These are phyloP conservation scores for Nysson spinosus DNA, from an alignment of 2,888 invertebrate species.

Conservation along the genomic window DNA sequence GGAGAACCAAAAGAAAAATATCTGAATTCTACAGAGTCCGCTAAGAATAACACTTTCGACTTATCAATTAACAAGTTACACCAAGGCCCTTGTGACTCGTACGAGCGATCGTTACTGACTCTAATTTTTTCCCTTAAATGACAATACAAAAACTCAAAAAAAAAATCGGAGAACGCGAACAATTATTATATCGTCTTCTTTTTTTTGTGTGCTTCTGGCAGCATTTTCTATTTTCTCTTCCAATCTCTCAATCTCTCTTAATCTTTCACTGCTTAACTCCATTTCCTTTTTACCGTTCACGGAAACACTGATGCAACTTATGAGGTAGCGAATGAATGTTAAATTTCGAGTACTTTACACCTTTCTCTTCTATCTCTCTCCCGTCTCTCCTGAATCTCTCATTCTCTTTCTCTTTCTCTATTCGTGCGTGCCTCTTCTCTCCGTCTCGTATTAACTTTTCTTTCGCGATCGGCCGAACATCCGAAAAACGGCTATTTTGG, in stretches of 20 bases:
- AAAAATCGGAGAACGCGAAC: slow-evolving; percentile 43
- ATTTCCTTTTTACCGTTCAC: slow-evolving; percentile 9
- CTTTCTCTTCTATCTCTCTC: not conserved
- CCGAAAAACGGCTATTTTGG: slow-evolving; percentile 66
- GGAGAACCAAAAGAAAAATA: slow-evolving; percentile 15
- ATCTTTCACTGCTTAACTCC: slow-evolving; percentile 1
- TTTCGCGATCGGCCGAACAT: slow-evolving; percentile 21
- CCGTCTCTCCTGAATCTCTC: not conserved
- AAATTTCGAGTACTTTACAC: no score
- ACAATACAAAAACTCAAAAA: slow-evolving; percentile 36
- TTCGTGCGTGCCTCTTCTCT: slow-evolving; percentile 14
- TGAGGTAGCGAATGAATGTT: slow-evolving; percentile 61
- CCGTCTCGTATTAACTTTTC: slow-evolving; percentile 1
- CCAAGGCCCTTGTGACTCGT: no score
- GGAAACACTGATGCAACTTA: slow-evolving; percentile 32
- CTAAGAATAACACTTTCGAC: slow-evolving; percentile 27
- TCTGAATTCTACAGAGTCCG: slow-evolving; percentile 12
- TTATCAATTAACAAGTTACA: no score
- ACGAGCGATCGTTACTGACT: slow-evolving; percentile 15
- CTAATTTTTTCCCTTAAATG: not conserved
- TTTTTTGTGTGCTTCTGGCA: slow-evolving; percentile 10
- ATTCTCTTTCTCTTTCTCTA: not conserved
- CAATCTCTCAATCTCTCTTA: slow-evolving; percentile 3
- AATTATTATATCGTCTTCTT: slow-evolving; percentile 15
- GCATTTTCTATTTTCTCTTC: slow-evolving; percentile 14